Base-by-base conservation (phyloP, 2,888 invertebrate species). In the Allygus modestus region DNA sequence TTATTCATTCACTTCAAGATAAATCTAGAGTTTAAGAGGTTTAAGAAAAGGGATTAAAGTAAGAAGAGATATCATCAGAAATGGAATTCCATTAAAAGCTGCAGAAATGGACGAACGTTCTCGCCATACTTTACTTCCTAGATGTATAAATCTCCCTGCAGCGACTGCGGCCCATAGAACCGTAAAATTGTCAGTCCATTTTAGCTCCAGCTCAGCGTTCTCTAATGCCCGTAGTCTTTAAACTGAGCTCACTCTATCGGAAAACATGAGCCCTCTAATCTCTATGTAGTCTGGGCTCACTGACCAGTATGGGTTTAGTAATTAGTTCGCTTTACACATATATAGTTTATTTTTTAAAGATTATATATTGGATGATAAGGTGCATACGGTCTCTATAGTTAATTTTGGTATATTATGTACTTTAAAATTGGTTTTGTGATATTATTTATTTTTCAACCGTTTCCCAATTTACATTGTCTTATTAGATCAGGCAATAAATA, bases 31-130 rank as follows among this genome's bases (percentile, higher is more conserved):
- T 26, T 31, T 11, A 65, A 65, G 15, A 65, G 65, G 17, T 28
- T 65, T 65, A 17, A 26, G 65, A 12, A 46, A 65, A 65, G 65
- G 15, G 65, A 65, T 65, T 65, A 65, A 65, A 28, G 65, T 28
- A 65, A 65, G 65, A 65, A 65, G 65, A 65, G 65, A 65, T 65
- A 65, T 65, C 31, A 65, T 65, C 65, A 31, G 65, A 65, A 17
- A 65, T 65, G 65, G 65, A 31, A 65, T 65, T 65, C 65, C 65
- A 65, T 65, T 65, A 65, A 58, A 28, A 65, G 65, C 65, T 65
- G 65, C 31, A 65, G 65, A 31, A 65, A 65, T 65, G 65, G 65
- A 65, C 65, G 65, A 65, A 65, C 65, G 65, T 65, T 31, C 17
- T 28, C 11, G 28, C 65, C 65, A 65, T 65, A 28, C 15, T 28